Percentiles rank a stretch among this genome's conserved stretches.
Evolutionary conservation across 2,113 vertebrate genomes (phyloP).

Genomic region (Nothoprocta pentlandii): DNA sequence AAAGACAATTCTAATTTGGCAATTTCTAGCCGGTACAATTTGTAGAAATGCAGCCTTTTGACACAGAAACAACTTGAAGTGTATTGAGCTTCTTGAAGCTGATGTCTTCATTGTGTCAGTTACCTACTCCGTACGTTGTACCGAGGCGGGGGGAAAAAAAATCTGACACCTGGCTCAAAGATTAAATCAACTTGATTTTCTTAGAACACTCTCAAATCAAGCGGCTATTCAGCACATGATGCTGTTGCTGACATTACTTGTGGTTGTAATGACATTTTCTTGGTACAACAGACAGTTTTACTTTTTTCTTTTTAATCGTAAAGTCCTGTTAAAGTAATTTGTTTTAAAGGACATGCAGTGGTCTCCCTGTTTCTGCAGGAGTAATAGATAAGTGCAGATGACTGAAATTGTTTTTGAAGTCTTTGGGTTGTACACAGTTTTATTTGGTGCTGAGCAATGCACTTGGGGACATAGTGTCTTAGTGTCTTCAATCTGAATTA

Average conservation of each 20-base stretch:
- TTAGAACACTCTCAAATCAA: constrained; percentile 41
- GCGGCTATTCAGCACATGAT: constrained; percentile 37
- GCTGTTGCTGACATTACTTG: constrained; percentile 35
- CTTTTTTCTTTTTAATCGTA: background rate
- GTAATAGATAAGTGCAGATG: background rate
- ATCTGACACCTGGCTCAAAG: constrained; percentile 7
- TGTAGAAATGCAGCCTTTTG: constrained; percentile 69
- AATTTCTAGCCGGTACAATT: constrained; percentile 44
- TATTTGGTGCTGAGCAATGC: background rate
- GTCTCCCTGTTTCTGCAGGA: background rate
- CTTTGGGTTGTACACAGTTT: background rate
- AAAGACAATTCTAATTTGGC: constrained; percentile 29
- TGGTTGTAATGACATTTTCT: constrained; percentile 21
- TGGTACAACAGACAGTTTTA: background rate
- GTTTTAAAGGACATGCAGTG: background rate
- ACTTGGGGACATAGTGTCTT: background rate
- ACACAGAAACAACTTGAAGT: constrained; percentile 67
- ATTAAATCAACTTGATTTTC: constrained; percentile 67
- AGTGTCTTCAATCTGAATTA: background rate
- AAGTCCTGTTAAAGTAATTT: constrained; percentile 27
- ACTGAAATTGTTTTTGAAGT: background rate
- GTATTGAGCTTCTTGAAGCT: constrained; percentile 62
- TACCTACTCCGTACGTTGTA: constrained; percentile 25
- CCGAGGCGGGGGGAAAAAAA: constrained; percentile 9
- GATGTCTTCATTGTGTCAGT: constrained; percentile 59